Base-by-base conservation (phyloP, 2,888 invertebrate species). In the Actias luna region DNA sequence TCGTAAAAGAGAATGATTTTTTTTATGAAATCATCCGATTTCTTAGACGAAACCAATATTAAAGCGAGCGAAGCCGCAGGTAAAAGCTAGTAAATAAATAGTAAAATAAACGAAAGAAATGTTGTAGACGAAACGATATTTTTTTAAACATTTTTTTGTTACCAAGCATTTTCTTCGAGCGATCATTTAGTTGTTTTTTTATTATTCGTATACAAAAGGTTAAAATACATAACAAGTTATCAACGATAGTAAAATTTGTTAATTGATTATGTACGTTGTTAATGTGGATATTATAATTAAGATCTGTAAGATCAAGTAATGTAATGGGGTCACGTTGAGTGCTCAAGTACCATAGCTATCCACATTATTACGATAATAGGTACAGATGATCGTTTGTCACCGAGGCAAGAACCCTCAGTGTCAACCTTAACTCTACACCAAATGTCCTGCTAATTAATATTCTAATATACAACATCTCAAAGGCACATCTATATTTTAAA, bases 391-490 rank as follows among this genome's bases (percentile, higher is more conserved):
- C n/a, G n/a, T 55, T 8, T 52, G 27, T 27, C 55, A 55, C 29
- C 29, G 27, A 16, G n/a, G 29, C 29, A 55, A 29, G 55, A 27
- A 29, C n/a, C 16, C 55, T 55, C n/a, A 29, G 10, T 29, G 55
- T 55, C 55, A 29, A 29, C 29, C 55, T 10, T 55, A 55, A n/a
- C n/a, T 8, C n/a, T 29, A 5, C 7, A 3, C 29, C 29, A n/a
- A 29, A 27, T n/a, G 14, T 29, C 29, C 29, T 29, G 55, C 29
- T 55, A 55, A 55, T 55, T 55, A 55, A 29, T 55, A 55, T 50
- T 25, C 22, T 22, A 12, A 14, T 25, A 5, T 22, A 0, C 10
- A 25, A 25, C 25, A 16, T 50, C 22, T 25, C 25, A 12, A 50
- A 22, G 12, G 12, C 12, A 50, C 10, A 18, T 22, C 1, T 39